These are phyloP conservation scores for Cephus cinctus DNA, from an alignment of 1,140 invertebrate genomes.

Conservation along the genomic window DNA sequence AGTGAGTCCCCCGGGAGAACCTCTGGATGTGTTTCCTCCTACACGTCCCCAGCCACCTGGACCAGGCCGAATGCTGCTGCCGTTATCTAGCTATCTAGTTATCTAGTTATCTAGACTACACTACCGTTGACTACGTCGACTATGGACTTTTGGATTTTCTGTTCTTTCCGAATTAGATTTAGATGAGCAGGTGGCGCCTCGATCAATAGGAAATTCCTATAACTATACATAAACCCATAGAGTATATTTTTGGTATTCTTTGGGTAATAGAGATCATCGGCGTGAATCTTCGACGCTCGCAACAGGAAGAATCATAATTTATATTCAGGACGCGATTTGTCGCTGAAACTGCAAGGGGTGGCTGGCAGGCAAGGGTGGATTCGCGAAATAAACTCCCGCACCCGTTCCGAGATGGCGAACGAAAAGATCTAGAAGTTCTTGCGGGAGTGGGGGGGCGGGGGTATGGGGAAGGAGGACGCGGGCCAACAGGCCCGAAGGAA, in stretches of 20 bases:
- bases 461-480: constrained; percentile 18
- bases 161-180: neutral
- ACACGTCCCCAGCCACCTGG: no score
- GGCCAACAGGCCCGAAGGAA: no score
- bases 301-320: constrained; percentile 44
- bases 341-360: constrained; percentile 8
- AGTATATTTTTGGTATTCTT: constrained; percentile 28
- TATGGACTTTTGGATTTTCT: constrained; percentile 2
- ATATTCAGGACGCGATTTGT: constrained; percentile 40
- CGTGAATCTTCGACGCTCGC: constrained; percentile 32
- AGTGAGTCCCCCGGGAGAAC: constrained; percentile 17
- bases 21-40: no score
- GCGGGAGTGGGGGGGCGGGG: constrained; percentile 14
- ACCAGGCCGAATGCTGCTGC: no score
- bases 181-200: constrained; percentile 3
- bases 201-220: neutral
- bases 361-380: constrained; percentile 23
- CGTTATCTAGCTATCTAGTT: no score
- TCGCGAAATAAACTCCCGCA: constrained; percentile 42
- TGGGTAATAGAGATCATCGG: constrained; percentile 51
- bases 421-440: no score
- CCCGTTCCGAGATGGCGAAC: constrained; percentile 14
- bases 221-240: constrained; percentile 26
- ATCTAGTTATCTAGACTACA: no score
- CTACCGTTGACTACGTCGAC: no score